Evolutionary conservation across 92 coral and sea anemone genomes (phyloP).

Genomic region (Pocillopora meandrina): DNA sequence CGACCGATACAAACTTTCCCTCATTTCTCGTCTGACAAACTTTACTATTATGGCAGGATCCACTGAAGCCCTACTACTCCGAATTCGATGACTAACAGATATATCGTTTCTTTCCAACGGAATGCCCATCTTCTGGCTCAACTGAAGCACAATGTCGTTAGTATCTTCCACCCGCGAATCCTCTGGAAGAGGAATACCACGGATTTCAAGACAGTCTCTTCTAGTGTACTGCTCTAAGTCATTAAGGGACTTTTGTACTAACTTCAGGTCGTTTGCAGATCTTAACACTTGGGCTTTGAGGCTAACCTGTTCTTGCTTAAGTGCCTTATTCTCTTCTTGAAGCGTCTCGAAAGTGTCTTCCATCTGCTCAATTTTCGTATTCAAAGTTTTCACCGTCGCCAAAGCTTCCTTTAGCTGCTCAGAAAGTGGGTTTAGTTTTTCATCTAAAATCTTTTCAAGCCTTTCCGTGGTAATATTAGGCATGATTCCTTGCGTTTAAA

Average conservation of each 20-base stretch:
- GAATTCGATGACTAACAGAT: constrained; percentile 37
- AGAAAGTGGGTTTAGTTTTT: too few relatives aligned
- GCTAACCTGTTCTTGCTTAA: background rate
- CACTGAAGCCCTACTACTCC: background rate
- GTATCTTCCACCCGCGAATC: too few relatives aligned
- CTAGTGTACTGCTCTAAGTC: constrained; percentile 44
- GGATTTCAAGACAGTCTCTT: constrained; percentile 30
- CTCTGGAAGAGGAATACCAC: background rate
- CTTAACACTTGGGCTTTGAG: constrained; percentile 7
- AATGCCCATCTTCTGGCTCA: too few relatives aligned
- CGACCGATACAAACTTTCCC: constrained; percentile 17
- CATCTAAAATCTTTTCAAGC: too few relatives aligned
- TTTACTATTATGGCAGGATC: background rate
- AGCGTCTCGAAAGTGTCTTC: background rate
- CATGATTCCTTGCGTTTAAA: background rate
- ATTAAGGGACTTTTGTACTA: constrained; percentile 13
- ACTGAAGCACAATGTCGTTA: too few relatives aligned
- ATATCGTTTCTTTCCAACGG: background rate
- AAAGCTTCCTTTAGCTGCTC: too few relatives aligned
- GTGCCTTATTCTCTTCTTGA: background rate
- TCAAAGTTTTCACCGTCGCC: background rate
- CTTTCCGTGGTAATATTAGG: too few relatives aligned
- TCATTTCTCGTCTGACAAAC: background rate
- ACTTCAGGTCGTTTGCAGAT: background rate
- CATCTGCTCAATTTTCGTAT: background rate